These are phyloP conservation scores for Hippotragus niger DNA, from an alignment of 2,113 vertebrate genomes.

Conservation along the genomic window DNA sequence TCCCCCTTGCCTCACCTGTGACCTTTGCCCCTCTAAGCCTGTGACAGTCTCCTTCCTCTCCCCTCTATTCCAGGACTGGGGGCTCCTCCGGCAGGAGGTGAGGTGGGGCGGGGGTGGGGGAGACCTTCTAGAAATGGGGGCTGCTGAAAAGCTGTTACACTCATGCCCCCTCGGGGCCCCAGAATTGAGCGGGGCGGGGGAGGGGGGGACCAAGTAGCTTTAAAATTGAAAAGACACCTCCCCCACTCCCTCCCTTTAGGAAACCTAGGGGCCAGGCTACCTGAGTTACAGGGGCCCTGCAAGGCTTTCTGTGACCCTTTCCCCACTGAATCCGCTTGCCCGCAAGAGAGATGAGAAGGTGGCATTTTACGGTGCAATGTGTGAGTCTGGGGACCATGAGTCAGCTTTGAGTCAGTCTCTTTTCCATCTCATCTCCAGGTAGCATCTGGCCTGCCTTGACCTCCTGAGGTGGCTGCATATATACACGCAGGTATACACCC, in stretches of 20 bases:
- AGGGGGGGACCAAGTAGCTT: background rate
- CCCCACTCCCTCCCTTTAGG: accelerated
- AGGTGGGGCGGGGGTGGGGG: background rate
- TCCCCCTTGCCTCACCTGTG: slow-evolving; percentile 59
- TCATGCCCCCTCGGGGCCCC: background rate
- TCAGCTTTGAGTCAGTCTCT: background rate
- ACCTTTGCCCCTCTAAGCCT: slow-evolving; percentile 50
- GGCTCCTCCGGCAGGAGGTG: background rate
- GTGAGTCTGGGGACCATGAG: background rate
- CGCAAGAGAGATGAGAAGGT: background rate
- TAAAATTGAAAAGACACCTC: background rate
- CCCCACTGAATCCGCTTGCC: background rate
- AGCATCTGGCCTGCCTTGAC: background rate
- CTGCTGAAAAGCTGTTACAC: background rate
- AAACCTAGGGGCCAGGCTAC: background rate
- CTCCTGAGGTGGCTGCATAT: background rate
- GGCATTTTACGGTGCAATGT: background rate
- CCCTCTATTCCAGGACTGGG: background rate
- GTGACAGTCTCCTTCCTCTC: background rate
- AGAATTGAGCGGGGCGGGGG: background rate
- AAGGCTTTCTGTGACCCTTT: background rate
- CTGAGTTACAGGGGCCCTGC: background rate
- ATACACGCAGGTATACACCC: background rate
- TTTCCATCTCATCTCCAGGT: background rate
- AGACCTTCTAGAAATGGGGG: background rate